Evolutionary conservation across 2,113 vertebrate species (phyloP).

Genomic region (Solenodon paradoxus): DNA sequence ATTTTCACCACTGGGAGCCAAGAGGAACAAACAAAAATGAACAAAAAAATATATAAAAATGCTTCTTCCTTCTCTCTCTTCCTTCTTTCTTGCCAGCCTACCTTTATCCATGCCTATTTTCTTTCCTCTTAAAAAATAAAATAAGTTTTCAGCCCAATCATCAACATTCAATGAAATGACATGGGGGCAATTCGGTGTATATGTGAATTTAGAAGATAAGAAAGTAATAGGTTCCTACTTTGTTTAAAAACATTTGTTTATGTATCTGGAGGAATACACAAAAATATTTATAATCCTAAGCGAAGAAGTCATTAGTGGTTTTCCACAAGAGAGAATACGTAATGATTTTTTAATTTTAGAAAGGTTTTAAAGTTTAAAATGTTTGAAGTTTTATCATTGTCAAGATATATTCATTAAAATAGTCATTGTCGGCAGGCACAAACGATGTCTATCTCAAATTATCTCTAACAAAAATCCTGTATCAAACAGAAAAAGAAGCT

Average conservation of each 20-base stretch:
- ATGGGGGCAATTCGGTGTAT: background rate
- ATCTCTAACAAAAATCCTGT: background rate
- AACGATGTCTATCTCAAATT: background rate
- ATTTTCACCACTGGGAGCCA: no score
- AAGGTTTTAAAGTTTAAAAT: background rate
- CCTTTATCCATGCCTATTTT: no score
- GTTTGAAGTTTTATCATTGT: background rate
- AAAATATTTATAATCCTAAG: background rate
- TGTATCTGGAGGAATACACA: background rate
- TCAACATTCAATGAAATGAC: conserved; percentile 7
- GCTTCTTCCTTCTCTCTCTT: no score
- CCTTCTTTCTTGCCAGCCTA: no score
- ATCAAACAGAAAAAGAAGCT: background rate
- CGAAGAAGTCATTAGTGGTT: background rate
- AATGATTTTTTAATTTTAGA: background rate
- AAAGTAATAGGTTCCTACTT: background rate
- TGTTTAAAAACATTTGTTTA: background rate
- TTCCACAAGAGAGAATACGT: background rate
- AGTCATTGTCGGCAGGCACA: background rate
- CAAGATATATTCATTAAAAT: background rate
- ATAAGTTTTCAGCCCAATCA: background rate
- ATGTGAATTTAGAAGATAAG: background rate
- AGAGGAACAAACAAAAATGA: no score
- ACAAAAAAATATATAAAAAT: no score
- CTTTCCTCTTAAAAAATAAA: no score